Evolutionary conservation across 1,140 invertebrate species (phyloP).

Genomic region (Geopemphigus sp.): DNA sequence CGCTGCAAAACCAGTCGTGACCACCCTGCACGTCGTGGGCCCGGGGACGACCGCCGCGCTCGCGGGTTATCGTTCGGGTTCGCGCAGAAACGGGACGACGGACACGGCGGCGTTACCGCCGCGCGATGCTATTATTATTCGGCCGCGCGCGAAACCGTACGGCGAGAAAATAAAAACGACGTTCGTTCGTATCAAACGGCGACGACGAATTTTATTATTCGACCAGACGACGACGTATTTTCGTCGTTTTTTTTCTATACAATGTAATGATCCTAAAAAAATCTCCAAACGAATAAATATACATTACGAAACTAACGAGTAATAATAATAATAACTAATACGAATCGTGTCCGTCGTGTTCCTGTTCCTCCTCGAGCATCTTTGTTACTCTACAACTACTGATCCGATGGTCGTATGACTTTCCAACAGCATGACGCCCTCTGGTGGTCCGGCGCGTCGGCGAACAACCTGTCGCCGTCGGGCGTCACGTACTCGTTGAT

Average conservation of each 20-base stretch:
- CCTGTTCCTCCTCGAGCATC: no score
- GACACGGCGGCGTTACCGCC: no score
- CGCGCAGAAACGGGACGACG: no score
- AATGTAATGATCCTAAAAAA: slow-evolving; percentile 37
- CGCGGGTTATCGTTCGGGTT: no score
- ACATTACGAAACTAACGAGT: slow-evolving; percentile 35
- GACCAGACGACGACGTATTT: slow-evolving; percentile 19
- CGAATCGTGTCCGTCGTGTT: no score
- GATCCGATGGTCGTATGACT: slow-evolving; percentile 53
- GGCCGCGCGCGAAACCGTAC: no score
- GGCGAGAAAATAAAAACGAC: no score
- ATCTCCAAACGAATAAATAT: slow-evolving; percentile 37
- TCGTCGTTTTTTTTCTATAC: neutral
- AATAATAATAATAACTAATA: slow-evolving; percentile 15
- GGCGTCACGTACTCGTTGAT: slow-evolving; percentile 72
- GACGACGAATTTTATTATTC: slow-evolving; percentile 40
- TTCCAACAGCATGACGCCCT: slow-evolving; percentile 75
- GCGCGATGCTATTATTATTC: no score
- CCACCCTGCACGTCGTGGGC: neutral
- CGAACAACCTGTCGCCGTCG: slow-evolving; percentile 71
- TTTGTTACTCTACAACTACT: no score
- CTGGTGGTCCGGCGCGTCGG: slow-evolving; percentile 70
- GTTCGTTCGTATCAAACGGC: slow-evolving; percentile 40
- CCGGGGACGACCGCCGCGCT: no score
- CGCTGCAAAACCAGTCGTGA: slow-evolving; percentile 43